These are phyloP conservation scores for Perizoma flavofasciatum DNA, from an alignment of 2,888 invertebrate genomes.

Conservation along the genomic window DNA sequence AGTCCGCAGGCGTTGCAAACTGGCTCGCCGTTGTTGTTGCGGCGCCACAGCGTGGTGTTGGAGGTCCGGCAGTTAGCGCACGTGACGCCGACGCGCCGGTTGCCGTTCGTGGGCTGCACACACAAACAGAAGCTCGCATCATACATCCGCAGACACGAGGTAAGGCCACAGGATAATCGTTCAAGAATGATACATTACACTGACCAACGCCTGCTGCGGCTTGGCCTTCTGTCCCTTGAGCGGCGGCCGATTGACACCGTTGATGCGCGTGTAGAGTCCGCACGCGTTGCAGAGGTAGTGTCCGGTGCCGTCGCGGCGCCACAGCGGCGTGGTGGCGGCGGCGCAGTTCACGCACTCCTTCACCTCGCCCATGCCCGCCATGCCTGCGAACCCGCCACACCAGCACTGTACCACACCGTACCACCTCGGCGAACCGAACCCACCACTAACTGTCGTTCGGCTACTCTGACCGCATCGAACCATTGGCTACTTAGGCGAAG, in stretches of 20 bases:
- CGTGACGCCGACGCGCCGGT: conserved; percentile 89
- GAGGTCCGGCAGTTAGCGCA: conserved; percentile 98
- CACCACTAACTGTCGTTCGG: no score
- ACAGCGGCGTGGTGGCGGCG: conserved; percentile 96
- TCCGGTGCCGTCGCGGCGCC: conserved; percentile 99
- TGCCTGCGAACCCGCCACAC: conserved; percentile 53
- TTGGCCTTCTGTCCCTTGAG: conserved; percentile 87
- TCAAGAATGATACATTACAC: conserved; percentile 27
- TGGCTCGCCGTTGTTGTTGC: conserved; percentile 97
- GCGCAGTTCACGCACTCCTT: conserved; percentile 97
- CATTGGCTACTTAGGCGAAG: no score
- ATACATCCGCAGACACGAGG: not conserved
- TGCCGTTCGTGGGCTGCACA: conserved; percentile 83
- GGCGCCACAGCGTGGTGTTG: conserved; percentile 97
- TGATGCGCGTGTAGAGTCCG: conserved; percentile 93
- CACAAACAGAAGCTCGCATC: not conserved
- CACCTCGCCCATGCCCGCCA: conserved; percentile 84
- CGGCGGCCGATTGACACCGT: conserved; percentile 89
- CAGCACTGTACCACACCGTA: no score
- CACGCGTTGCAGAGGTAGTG: conserved; percentile 99
- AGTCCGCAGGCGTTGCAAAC: conserved; percentile 99
- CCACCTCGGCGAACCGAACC: no score
- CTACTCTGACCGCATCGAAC: no score
- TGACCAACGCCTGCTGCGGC: conserved; percentile 83
- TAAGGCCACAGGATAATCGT: not conserved